Evolutionary conservation across 2,888 invertebrate species (phyloP).

Genomic region (Melinaea marsaeus): DNA sequence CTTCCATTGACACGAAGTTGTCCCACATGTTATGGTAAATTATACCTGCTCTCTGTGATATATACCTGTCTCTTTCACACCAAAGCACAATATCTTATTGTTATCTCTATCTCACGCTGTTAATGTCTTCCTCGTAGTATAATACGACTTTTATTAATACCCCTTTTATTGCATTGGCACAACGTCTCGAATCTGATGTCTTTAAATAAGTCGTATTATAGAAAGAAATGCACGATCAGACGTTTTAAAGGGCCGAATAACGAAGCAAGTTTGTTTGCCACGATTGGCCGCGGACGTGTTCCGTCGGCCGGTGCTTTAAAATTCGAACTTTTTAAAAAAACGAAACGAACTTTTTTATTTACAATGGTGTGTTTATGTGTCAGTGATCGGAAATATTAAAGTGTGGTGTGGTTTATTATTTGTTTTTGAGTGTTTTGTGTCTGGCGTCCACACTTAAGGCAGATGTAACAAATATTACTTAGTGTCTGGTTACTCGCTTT

Average conservation of each 20-base stretch:
- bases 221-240: conserved; percentile 52
- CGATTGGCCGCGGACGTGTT: conserved; percentile 61
- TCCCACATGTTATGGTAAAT: conserved; percentile 48
- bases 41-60: conserved; percentile 30
- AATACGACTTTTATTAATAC: conserved; percentile 43
- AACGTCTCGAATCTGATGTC: conserved; percentile 33
- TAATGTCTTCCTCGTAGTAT: conserved; percentile 46
- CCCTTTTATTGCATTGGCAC: conserved; percentile 30
- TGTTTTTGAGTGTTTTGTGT: conserved; percentile 29
- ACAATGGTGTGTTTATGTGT: conserved; percentile 55
- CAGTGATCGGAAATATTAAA: conserved; percentile 49
- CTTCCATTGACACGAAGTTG: conserved; percentile 25
- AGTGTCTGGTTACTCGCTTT: conserved; percentile 47
- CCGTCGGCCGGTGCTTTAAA: conserved; percentile 52
- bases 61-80: conserved; percentile 25
- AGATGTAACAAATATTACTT: conserved; percentile 50
- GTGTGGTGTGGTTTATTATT: conserved; percentile 26
- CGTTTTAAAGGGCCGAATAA: conserved; percentile 40
- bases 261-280: conserved; percentile 60
- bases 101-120: conserved; percentile 44
- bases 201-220: conserved; percentile 52
- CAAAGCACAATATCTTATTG: conserved; percentile 10
- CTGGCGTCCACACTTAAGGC: conserved; percentile 37
- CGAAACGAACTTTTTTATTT: conserved; percentile 52
- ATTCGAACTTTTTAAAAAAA: conserved; percentile 61